These are phyloP conservation scores for Ophion ellenae DNA, from an alignment of 2,888 invertebrate species.

Conservation along the genomic window DNA sequence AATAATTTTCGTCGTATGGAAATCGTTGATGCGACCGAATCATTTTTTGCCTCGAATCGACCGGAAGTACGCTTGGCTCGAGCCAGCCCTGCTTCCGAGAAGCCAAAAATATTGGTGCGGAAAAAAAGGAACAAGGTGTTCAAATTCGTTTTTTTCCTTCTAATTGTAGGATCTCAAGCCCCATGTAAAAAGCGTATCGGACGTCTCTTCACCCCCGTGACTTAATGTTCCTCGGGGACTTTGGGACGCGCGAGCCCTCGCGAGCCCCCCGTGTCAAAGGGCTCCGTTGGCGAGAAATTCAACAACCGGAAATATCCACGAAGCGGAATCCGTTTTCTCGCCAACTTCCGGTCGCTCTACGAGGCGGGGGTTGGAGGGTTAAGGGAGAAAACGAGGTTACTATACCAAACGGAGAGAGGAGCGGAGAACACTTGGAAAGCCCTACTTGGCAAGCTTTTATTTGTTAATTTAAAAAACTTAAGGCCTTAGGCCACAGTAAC, in stretches of 20 bases:
- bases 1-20: no score
- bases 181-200: conserved; percentile 66
- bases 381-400: conserved; percentile 59
- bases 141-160: neutral
- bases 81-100: neutral
- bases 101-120: neutral
- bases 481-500: no score
- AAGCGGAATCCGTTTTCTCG: conserved; percentile 68
- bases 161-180: neutral
- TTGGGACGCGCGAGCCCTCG: conserved; percentile 71
- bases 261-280: conserved; percentile 70
- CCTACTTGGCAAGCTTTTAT: no score
- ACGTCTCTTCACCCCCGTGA: conserved; percentile 73
- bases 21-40: no score
- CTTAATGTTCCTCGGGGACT: conserved; percentile 69
- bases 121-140: no score
- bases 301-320: conserved; percentile 54
- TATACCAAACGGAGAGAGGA: neutral
- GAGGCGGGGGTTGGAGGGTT: conserved; percentile 78
- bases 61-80: no score
- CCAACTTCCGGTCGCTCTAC: conserved; percentile 70
- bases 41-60: no score
- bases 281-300: conserved; percentile 29
- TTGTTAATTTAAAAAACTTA: no score
- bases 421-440: no score